Conservation (phyloP, 2,888 invertebrate species). For the Pyralis farinalis region DNA sequence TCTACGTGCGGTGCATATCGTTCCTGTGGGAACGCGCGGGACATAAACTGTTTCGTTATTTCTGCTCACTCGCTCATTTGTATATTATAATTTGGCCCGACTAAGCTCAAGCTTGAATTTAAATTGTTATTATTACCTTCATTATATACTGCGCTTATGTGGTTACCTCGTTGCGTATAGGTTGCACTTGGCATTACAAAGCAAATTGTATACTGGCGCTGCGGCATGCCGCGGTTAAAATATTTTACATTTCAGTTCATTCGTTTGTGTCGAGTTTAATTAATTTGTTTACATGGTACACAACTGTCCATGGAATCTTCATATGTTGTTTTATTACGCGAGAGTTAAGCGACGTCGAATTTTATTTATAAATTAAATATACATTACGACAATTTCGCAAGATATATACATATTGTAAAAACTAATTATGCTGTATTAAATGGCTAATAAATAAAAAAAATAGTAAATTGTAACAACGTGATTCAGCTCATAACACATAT, state of each 20-base stretch:
- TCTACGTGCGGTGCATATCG: constrained; percentile 58
- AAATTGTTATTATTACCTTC: constrained; percentile 54
- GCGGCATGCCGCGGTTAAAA: background rate
- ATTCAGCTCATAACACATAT: constrained; percentile 67
- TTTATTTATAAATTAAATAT: no score
- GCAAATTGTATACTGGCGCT: background rate
- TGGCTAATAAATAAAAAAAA: no score
- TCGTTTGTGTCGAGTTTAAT: no score
- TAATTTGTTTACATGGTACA: no score
- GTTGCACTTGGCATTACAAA: background rate
- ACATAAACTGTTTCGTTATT: constrained; percentile 79
- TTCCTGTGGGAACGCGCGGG: constrained; percentile 78
- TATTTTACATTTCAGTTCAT: background rate
- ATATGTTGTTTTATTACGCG: constrained; percentile 17
- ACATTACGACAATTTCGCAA: no score
- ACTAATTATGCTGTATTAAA: no score
- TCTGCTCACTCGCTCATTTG: constrained; percentile 78
- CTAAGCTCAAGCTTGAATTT: constrained; percentile 40
- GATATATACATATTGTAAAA: no score
- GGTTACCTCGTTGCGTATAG: constrained; percentile 12
- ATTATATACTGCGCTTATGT: constrained; percentile 33
- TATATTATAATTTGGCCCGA: constrained; percentile 75
- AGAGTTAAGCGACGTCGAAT: no score
- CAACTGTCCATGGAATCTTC: no score
- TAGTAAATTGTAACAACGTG: constrained; percentile 57